phyloP scores from a whole-genome alignment of 2,797 vertebrate genomes.

The Discoglossus pictus region DNA sequence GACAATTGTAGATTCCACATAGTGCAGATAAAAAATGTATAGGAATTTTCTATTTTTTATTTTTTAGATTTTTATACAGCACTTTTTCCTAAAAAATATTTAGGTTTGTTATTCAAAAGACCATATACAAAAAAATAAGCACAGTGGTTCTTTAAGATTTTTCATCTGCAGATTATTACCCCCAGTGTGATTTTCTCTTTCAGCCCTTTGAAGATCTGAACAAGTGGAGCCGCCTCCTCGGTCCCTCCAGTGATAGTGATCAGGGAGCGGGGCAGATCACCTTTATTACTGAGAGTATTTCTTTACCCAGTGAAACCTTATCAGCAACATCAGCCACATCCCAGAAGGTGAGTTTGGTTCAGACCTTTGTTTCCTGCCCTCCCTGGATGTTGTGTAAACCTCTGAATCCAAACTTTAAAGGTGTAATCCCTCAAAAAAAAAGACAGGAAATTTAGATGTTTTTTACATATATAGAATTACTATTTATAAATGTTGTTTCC shows the following conservation, averaged over 20 bases:
- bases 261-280: conserved; percentile 77
- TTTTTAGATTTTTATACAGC: no score
- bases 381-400: conserved; percentile 23
- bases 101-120: no score
- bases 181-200: conserved; percentile 38
- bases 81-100: no score
- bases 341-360: conserved; percentile 71
- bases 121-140: no score
- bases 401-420: neutral
- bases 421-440: neutral
- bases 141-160: no score
- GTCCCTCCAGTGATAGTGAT: conserved; percentile 66
- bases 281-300: conserved; percentile 88
- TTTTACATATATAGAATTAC: no score
- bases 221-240: conserved; percentile 81
- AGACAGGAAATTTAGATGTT: neutral
- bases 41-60: no score
- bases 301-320: conserved; percentile 60
- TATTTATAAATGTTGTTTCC: no score
- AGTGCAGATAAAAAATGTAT: no score
- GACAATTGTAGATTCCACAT: no score
- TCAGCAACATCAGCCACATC: conserved; percentile 55
- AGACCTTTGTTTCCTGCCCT: neutral
- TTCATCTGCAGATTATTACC: no score
- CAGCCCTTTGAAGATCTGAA: conserved; percentile 86